Conservation (phyloP, 2,113 vertebrate genomes). For the Nansenia antarctica region DNA sequence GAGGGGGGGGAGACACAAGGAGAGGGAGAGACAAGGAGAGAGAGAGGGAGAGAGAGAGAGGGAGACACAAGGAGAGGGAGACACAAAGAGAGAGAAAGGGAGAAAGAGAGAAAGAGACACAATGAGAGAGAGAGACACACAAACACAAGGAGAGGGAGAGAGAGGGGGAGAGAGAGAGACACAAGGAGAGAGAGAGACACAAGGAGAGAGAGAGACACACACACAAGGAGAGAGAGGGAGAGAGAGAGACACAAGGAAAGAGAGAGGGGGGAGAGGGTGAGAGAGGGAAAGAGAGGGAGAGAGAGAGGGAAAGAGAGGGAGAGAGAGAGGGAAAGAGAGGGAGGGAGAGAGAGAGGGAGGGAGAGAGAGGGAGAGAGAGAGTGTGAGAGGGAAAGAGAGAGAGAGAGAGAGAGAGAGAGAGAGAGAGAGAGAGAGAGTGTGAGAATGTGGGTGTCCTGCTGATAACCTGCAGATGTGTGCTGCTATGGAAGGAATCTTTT, state of each 20-base stretch:
- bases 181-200: not conserved
- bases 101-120: not conserved
- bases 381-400: not conserved
- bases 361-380: not conserved
- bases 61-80: not conserved
- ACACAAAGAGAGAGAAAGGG: not conserved
- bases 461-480: slow-evolving; percentile 27
- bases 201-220: too few species aligned
- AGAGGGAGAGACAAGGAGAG: not conserved
- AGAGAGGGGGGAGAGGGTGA: not conserved
- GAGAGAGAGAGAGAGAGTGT: not conserved
- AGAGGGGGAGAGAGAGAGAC: not conserved
- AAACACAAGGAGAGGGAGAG: not conserved
- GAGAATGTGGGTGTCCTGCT: slow-evolving; percentile 6
- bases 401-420: not conserved
- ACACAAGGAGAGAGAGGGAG: not conserved
- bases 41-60: not conserved
- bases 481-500: slow-evolving; percentile 18
- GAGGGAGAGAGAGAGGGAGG: not conserved
- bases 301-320: not conserved
- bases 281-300: not conserved
- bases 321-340: not conserved
- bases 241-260: not conserved
- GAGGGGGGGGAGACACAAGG: not conserved
- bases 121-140: not conserved